A percentile compares a stretch with the other conserved stretches of the same genome.
phyloP scores from a whole-genome alignment of 2,888 invertebrate species.

The Mesorhabditis belari region DNA sequence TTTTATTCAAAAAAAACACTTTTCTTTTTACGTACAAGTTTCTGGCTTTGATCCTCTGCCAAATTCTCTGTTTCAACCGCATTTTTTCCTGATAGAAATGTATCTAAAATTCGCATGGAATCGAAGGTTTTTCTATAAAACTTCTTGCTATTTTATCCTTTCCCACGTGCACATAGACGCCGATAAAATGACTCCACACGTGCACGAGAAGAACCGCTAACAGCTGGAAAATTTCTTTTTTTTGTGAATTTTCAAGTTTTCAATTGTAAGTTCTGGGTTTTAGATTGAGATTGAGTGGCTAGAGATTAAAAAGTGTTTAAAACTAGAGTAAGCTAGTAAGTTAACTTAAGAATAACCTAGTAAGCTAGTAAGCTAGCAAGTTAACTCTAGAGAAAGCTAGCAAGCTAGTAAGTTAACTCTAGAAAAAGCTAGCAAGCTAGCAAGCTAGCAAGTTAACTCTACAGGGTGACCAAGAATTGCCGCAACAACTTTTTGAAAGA shows the following conservation, averaged over 20 bases:
- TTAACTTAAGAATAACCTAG: no score
- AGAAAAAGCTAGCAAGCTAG: no score
- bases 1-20: no score
- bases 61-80: slow-evolving; percentile 29
- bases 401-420: no score
- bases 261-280: neutral
- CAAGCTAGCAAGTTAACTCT: no score
- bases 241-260: neutral
- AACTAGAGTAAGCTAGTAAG: no score
- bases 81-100: slow-evolving; percentile 30
- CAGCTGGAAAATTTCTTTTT: slow-evolving; percentile 27
- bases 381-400: no score
- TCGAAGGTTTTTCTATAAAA: neutral
- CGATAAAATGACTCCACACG: slow-evolving; percentile 46
- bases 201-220: slow-evolving; percentile 44
- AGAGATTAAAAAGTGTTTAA: neutral
- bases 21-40: slow-evolving; percentile 31
- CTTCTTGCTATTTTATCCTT: slow-evolving; percentile 34
- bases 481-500: no score
- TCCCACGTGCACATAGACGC: slow-evolving; percentile 39
- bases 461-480: no score
- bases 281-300: neutral
- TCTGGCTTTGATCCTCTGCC: slow-evolving; percentile 25
- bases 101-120: neutral
- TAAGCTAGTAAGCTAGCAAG: no score